A percentile compares a stretch with the other conserved stretches of the same genome.
Conservation (phyloP, 2,888 invertebrate genomes). For the Dasypolia templi region DNA sequence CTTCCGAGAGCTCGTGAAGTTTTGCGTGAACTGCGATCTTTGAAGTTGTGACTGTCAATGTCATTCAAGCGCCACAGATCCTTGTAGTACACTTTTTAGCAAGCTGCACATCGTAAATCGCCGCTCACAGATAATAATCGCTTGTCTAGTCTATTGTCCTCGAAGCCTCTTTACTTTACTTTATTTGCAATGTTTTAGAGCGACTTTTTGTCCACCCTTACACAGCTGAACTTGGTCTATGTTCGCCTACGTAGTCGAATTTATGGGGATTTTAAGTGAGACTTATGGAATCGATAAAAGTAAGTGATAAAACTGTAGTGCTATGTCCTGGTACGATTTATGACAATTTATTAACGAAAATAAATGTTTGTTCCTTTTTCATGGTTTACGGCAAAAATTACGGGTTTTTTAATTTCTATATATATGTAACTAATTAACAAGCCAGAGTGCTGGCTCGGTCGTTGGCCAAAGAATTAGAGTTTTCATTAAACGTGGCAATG, state of each 20-base stretch:
- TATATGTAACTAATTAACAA: no score
- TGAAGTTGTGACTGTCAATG: no score
- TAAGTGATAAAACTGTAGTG: slow-evolving; percentile 30
- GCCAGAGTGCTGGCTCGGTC: no score
- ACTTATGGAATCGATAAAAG: slow-evolving; percentile 60
- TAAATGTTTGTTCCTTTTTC: background rate
- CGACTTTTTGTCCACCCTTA: slow-evolving; percentile 40
- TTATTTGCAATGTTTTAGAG: slow-evolving; percentile 11
- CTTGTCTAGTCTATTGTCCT: background rate
- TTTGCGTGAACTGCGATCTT: no score
- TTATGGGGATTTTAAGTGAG: slow-evolving; percentile 55
- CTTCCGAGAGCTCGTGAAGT: no score
- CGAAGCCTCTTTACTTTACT: background rate
- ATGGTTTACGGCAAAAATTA: no score
- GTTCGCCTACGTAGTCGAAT: slow-evolving; percentile 51
- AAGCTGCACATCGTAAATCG: background rate
- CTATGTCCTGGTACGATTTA: background rate
- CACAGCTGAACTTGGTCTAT: slow-evolving; percentile 41
- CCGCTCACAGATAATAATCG: background rate
- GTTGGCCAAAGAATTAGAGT: no score
- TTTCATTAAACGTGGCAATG: no score
- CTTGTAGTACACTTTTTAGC: no score
- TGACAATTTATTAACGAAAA: background rate
- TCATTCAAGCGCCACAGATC: no score
- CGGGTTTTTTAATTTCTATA: no score